Base-by-base conservation (phyloP, 2,113 vertebrate species). In the Corythaeola cristata region DNA sequence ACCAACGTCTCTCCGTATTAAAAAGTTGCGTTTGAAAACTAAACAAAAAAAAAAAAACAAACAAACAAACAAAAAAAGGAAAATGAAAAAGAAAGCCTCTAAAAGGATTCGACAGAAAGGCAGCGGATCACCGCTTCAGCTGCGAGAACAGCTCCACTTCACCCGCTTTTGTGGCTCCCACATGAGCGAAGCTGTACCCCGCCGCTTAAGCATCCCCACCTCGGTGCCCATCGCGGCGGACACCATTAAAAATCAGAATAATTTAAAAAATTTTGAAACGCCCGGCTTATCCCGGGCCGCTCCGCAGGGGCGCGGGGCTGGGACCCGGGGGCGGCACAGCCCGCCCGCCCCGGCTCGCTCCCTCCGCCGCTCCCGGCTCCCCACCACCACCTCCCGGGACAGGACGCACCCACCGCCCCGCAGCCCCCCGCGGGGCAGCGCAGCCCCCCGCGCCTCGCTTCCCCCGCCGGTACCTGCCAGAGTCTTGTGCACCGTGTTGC, bases 401-500 rank as follows among this genome's bases (percentile, higher is more conserved):
- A 2, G 83, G 53, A 50, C 27, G 63, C 88, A 39, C 55, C 75
- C 79, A 14, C 27, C 30, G 15, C 56, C 27, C 33, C 72, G 32
- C 41, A 3, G 11, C 35, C 7, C 44, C 50, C 16, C 59, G 23
- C 45, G 21, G n/a, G 41, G 39, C 39, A 39, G 39, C 39, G 8
- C 39, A 39, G 39, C 39, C 39, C 39, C 39, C 39, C 39, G 39
- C 11, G 39, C 39, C 39, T 11, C 39, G 8, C 39, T 39, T 39
- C 5, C 52, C 30, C 10, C 49, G 49, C 58, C n/a, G 63, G 84
- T 95, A 97, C 97, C 97, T 97, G 97, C 88, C 95, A 97, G 77
- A 32, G 95, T 97, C 90, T 97, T 97, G 96, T 97, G 96, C 95
- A 84, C 97, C 69, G 97, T 96, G 95, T 97, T 97, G 93, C 97